These are phyloP conservation scores for Heliothis subflexa DNA, from an alignment of 1,140 invertebrate genomes.

Conservation along the genomic window DNA sequence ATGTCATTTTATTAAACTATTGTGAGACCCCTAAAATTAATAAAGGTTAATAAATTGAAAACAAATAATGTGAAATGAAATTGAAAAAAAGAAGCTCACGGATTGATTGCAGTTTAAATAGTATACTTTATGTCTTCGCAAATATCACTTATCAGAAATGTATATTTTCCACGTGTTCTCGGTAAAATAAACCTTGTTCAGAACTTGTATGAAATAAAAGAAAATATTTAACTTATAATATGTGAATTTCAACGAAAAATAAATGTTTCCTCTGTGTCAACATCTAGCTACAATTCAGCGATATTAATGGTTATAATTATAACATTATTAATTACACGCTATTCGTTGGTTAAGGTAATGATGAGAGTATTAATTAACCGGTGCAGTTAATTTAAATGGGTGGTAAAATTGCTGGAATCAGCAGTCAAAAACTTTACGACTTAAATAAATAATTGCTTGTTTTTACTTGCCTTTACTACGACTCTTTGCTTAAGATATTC, in stretches of 20 bases:
- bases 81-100: too few relatives aligned
- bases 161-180: neutral
- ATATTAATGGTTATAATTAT: slow-evolving; percentile 20
- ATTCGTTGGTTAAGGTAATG: slow-evolving; percentile 37
- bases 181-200: neutral
- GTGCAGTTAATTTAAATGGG: slow-evolving; percentile 33
- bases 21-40: too few relatives aligned
- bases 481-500: too few relatives aligned
- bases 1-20: too few relatives aligned
- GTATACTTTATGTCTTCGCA: too few relatives aligned
- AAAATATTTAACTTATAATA: neutral
- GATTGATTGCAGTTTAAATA: too few relatives aligned
- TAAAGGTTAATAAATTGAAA: too few relatives aligned
- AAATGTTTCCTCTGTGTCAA: slow-evolving; percentile 9
- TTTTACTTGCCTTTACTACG: neutral
- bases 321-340: slow-evolving; percentile 31
- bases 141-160: too few relatives aligned
- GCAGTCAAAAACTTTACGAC: neutral
- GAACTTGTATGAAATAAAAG: neutral
- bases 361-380: slow-evolving; percentile 32
- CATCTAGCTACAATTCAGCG: neutral
- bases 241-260: neutral
- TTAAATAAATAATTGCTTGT: neutral
- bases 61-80: too few relatives aligned
- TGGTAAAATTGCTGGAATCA: slow-evolving; percentile 12